Evolutionary conservation across 2,888 invertebrate genomes (phyloP), one percentile per base, ranked within the genome.

Genomic region (Drosophila robusta): DNA sequence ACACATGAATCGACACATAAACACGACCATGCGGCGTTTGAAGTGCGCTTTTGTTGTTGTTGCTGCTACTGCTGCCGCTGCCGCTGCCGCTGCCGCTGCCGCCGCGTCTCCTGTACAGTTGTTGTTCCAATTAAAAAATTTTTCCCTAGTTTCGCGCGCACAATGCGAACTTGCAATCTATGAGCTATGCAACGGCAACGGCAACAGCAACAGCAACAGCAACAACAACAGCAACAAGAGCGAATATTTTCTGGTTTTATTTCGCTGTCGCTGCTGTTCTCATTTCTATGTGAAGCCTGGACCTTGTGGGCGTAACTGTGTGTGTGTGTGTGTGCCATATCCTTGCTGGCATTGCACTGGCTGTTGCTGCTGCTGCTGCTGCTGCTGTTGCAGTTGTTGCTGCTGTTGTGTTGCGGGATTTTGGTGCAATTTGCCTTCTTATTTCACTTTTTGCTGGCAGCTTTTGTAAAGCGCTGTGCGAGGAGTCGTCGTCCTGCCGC

Each of bases 101-200:
- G 69, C 65, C 49, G 60, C 70, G 61, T 55, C 72, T 60, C 52
- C 79, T 84, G 90, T 88, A 90, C 90, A 89, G 89, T 90, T 89
- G 88, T 89, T 90, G 90, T 89, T 89, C 89, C 89, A 90, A 89
- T 90, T 90, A 90, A 89, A 84, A 78, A 84, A 47, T 68, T 77
- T 80, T 90, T 84, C 87, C 85, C 89, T 87, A 88, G 87, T 90
- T 88, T 89, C 82, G 87, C 90, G 90, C 89, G 74, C 80, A 89
- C 81, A 89, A 85, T 90, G 77, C 89, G 88, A 72, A 74, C 78
- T 83, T 88, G 83, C 81, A 80, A 79, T 80, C 74, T 69, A 78
- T 77, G 80, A 74, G 77, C 74, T 61, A 60, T 75, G 75, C 75
- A 75, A 69, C 77, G 52, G 32, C 70, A 66, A 34, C 55, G 39